Base-by-base conservation (phyloP, 2,113 vertebrate species). In the Zosterops japonicus region DNA sequence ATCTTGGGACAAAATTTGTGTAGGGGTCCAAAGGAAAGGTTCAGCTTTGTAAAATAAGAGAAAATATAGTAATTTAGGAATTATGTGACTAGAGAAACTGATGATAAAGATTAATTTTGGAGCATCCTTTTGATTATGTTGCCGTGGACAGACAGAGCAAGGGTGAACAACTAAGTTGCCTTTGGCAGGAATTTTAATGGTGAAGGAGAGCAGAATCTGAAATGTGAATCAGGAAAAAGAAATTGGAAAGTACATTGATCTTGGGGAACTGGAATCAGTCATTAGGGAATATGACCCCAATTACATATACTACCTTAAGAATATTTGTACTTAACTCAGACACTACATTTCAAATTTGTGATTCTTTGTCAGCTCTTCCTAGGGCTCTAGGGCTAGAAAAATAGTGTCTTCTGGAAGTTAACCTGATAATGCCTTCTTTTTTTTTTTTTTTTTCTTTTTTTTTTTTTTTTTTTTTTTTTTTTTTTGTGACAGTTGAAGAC, bases 201-300 rank as follows among this genome's bases (percentile, higher is more conserved):
- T 65, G 23, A 94, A 29, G 21, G 28, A 87, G 57, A 70, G 17
- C 41, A 90, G 44, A 89, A 77, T 88, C 77, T 90, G 24, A 29
- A 85, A 88, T 92, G n/a, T 50, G 75, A 93, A 85, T 83, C 31
- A 60, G 67, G 42, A 90, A 94, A 93, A 94, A 91, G 41, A 74
- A 85, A 92, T 69, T 64, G 67, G 36, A 93, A 96, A 88, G 63
- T 15, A 57, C 14, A 64, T 59, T 83, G 82, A 78, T 36, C 53
- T 53, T 74, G 41, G 24, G 67, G 44, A 87, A 75, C 55, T 39
- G 79, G 53, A 82, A 39, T 63, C 22, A 85, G 39, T 94, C 28
- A 5, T 92, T 72, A 67, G 60, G 52, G 68, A 93, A 64, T 82
- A 88, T 70, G 59, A 83, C 24, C 49, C 16, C 4, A 63, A 29